phyloP scores from a whole-genome alignment of 2,888 invertebrate genomes.

The Latheticus oryzae region DNA sequence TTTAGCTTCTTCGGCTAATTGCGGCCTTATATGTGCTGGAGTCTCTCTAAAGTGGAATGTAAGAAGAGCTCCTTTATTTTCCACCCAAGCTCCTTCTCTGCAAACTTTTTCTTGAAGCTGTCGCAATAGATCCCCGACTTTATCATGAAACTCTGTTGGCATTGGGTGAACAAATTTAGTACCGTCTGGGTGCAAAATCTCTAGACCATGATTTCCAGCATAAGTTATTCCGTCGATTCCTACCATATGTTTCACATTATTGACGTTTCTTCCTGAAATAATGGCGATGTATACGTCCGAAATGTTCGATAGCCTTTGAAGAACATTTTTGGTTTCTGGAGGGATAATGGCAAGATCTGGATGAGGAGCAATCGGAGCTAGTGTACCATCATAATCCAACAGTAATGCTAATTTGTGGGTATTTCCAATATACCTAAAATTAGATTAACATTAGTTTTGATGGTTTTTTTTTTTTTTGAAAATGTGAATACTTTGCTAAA shows the following conservation, averaged over 20 bases:
- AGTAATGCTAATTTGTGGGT: conserved; percentile 86
- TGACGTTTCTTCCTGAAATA: conserved; percentile 86
- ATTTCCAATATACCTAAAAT: conserved; percentile 82
- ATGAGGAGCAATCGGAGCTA: conserved; percentile 90
- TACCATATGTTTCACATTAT: conserved; percentile 90
- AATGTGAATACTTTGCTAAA: conserved; percentile 77
- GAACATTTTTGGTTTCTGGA: conserved; percentile 84
- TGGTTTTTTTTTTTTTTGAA: background rate
- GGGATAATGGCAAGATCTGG: conserved; percentile 90
- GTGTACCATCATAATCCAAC: conserved; percentile 89
- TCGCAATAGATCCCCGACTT: conserved; percentile 81
- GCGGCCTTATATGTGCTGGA: conserved; percentile 72
- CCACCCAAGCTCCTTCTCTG: conserved; percentile 91
- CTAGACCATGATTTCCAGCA: conserved; percentile 89
- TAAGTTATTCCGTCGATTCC: conserved; percentile 92
- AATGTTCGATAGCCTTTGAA: conserved; percentile 85
- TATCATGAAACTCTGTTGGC: conserved; percentile 86
- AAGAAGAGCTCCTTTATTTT: conserved; percentile 87
- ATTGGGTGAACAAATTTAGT: conserved; percentile 92
- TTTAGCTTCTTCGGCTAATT: conserved; percentile 78
- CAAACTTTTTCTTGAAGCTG: conserved; percentile 87
- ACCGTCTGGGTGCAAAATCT: conserved; percentile 90
- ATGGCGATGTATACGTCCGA: conserved; percentile 89
- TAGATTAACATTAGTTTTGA: background rate
- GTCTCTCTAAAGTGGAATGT: conserved; percentile 92